Conservation (phyloP, 2,113 vertebrate species). For the Tachysurus fulvidraco region DNA sequence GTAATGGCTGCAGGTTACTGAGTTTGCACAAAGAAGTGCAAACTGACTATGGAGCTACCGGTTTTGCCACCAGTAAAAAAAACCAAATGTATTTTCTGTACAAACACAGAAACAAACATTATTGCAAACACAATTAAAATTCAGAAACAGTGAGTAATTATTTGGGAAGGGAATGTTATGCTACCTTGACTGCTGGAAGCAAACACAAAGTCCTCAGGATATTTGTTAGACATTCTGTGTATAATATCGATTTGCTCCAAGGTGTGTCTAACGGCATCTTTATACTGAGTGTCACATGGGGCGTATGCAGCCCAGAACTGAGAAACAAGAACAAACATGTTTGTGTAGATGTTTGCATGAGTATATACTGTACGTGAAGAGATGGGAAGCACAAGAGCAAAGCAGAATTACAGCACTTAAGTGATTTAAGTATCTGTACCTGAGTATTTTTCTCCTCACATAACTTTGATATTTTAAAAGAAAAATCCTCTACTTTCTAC, state of each 20-base stretch:
- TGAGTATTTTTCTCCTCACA: background rate
- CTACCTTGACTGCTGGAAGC: slow-evolving; percentile 75
- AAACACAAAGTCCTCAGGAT: slow-evolving; percentile 79
- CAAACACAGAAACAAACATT: background rate
- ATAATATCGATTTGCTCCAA: slow-evolving; percentile 94
- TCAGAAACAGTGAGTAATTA: background rate
- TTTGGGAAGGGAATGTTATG: background rate
- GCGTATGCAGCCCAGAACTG: slow-evolving; percentile 93
- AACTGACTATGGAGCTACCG: background rate
- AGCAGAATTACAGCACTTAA: background rate
- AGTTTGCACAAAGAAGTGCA: background rate
- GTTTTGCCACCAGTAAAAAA: background rate
- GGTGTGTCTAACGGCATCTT: slow-evolving; percentile 84
- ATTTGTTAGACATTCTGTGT: slow-evolving; percentile 83
- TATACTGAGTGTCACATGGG: slow-evolving; percentile 85
- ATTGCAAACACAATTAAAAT: background rate
- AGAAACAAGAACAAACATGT: slow-evolving; percentile 30
- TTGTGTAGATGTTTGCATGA: background rate
- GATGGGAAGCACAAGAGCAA: background rate
- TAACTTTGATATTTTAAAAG: background rate
- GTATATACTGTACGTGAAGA: background rate
- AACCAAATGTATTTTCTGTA: background rate
- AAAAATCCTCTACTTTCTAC: background rate
- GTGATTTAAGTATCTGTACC: background rate
- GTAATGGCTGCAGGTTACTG: background rate